A percentile compares a stretch with the other conserved stretches of the same genome.
Evolutionary conservation across 2,888 invertebrate genomes (phyloP).

Genomic region (Papilio protenor): DNA sequence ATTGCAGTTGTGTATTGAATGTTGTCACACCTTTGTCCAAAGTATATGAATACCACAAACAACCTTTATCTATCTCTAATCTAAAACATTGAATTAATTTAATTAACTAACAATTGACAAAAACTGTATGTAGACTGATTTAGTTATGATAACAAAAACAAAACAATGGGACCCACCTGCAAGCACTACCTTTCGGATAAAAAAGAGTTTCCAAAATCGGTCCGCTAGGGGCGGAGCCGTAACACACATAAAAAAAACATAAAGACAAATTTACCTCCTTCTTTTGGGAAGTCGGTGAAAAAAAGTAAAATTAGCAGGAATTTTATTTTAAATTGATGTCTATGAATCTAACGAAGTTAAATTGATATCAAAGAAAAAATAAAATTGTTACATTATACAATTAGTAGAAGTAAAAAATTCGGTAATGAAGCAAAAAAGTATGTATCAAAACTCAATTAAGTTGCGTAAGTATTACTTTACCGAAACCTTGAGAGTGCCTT

Average conservation of each 20-base stretch:
- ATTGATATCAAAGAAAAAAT: background rate
- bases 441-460: constrained; percentile 20
- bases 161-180: too few species aligned
- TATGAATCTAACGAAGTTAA: background rate
- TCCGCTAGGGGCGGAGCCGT: too few species aligned
- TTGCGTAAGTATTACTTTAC: constrained; percentile 32
- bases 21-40: background rate
- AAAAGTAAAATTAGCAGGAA: background rate
- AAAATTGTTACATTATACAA: background rate
- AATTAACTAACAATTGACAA: background rate
- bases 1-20: background rate
- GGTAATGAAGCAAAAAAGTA: constrained; percentile 14
- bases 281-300: background rate
- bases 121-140: background rate
- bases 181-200: too few species aligned
- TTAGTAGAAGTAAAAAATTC: constrained; percentile 2
- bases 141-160: background rate
- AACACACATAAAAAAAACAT: too few species aligned
- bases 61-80: background rate
- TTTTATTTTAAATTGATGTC: background rate
- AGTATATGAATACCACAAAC: constrained; percentile 37
- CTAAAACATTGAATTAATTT: background rate
- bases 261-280: too few species aligned
- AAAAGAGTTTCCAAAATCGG: too few species aligned
- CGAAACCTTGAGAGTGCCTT: constrained; percentile 37